A percentile compares a stretch with the other conserved stretches of the same genome.
Conservation (phyloP, 2,113 vertebrate species). For the Ancistrus triradiatus region DNA sequence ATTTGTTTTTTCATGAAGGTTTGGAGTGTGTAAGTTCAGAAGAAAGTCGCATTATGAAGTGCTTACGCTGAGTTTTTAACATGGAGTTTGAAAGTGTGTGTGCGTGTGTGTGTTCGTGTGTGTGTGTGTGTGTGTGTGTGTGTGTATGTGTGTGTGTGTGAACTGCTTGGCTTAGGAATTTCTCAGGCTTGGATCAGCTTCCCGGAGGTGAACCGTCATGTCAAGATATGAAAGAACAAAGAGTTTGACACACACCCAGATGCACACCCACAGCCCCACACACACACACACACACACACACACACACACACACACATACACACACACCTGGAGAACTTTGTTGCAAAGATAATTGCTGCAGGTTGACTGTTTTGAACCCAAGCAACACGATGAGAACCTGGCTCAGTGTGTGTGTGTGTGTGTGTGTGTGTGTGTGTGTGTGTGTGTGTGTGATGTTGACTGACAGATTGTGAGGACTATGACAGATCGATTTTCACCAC, state of each 20-base stretch:
- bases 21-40: conserved; percentile 5
- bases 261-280: conserved; percentile 32
- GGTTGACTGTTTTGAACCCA: conserved; percentile 41
- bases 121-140: conserved; percentile 30
- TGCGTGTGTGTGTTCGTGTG: conserved; percentile 22
- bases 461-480: conserved; percentile 17
- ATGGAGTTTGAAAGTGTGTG: conserved; percentile 16
- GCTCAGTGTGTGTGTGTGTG: conserved; percentile 18
- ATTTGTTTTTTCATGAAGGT: conserved; percentile 15
- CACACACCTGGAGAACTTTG: conserved; percentile 27
- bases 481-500: conserved; percentile 40
- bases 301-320: too few relatives aligned
- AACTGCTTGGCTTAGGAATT: conserved; percentile 48
- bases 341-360: conserved; percentile 43
- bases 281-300: conserved; percentile 31
- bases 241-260: conserved; percentile 34
- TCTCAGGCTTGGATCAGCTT: conserved; percentile 40
- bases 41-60: conserved; percentile 21
- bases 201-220: conserved; percentile 42
- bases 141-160: conserved; percentile 33
- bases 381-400: conserved; percentile 33
- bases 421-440: conserved; percentile 27
- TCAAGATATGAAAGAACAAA: conserved; percentile 52
- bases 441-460: conserved; percentile 6
- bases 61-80: conserved; percentile 34